Conservation (phyloP, 1,140 invertebrate species). For the Halesus radiatus region DNA sequence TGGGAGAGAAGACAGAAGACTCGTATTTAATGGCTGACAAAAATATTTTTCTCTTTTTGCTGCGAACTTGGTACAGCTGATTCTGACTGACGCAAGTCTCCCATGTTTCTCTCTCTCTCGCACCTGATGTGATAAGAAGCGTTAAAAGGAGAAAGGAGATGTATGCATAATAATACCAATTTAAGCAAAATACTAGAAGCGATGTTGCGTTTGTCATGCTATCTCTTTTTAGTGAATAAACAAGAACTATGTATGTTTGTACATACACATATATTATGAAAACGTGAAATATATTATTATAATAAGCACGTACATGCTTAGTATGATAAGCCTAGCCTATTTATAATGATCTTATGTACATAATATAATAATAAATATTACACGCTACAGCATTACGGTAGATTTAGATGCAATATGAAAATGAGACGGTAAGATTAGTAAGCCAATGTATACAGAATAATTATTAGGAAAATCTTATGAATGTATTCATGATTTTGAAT, state of each 20-base stretch:
- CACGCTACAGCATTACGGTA: not conserved
- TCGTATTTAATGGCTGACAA: constrained; percentile 44
- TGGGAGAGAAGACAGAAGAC: constrained; percentile 12
- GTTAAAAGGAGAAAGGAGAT: constrained; percentile 9
- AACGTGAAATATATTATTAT: not conserved
- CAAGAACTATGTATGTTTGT: not conserved
- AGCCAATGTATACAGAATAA: no score
- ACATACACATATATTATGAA: constrained; percentile 11
- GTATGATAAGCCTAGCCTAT: no score
- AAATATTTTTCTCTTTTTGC: constrained; percentile 47
- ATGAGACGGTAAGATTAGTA: no score
- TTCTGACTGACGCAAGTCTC: constrained; percentile 39
- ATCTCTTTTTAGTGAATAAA: constrained; percentile 23
- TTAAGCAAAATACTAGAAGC: constrained; percentile 8
- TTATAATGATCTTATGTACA: not conserved
- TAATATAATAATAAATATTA: not conserved
- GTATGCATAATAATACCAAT: constrained; percentile 3
- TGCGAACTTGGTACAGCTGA: constrained; percentile 44
- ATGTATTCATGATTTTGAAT: constrained; percentile 6
- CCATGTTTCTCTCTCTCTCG: not conserved
- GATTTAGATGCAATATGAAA: not conserved
- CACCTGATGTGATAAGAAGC: not conserved
- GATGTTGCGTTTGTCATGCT: not conserved
- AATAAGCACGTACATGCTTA: no score
- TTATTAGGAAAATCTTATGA: not conserved